Evolutionary conservation across 2,797 vertebrate species (phyloP), one percentile per base, ranked within the genome.

Genomic region (Enteromius unitaeniatus): DNA sequence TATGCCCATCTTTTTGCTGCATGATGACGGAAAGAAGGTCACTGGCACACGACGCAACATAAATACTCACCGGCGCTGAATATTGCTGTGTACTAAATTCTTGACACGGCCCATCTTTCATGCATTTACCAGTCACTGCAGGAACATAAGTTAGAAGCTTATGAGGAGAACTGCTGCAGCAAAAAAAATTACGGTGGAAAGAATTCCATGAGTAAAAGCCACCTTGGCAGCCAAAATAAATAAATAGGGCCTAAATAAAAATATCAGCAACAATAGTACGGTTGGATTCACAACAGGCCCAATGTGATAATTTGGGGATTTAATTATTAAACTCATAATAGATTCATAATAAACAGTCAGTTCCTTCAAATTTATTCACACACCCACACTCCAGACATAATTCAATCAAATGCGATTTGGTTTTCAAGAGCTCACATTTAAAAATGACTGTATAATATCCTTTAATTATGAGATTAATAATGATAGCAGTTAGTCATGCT

Each of bases 401-500:
- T 86, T 84, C 82, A 82, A 84, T 86, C 78, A 80, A 60, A 82
- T 73, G 65, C 51, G 51, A 86, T 84, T 84, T 72, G 64, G 58
- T 72, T 84, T 84, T 79, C 60, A 83, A 83, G 70, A 69, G 77
- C 62, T 73, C 51, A 45, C n/a, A 65, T 81, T 84, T 65, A 78
- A 84, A 84, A 80, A 68, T 77, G 42, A 76, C 64, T 84, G 40
- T 6, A 84, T 75, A 85, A 85, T 82, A 86, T 83, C 80, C 80
- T 69, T 62, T 86, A 86, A 88, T 88, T 86, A 86, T 64, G 80
- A 85, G 85, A 88, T 82, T 87, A 83, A 64, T 79, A 81, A 69
- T 77, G 78, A 86, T 86, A 82, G 82, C 70, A 26, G 69, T 86
- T 87, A 84, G 82, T 79, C 81, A 86, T 23, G 82, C 78, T 31